phyloP scores from a whole-genome alignment of 2,113 vertebrate genomes.

The Noturus placidus region DNA sequence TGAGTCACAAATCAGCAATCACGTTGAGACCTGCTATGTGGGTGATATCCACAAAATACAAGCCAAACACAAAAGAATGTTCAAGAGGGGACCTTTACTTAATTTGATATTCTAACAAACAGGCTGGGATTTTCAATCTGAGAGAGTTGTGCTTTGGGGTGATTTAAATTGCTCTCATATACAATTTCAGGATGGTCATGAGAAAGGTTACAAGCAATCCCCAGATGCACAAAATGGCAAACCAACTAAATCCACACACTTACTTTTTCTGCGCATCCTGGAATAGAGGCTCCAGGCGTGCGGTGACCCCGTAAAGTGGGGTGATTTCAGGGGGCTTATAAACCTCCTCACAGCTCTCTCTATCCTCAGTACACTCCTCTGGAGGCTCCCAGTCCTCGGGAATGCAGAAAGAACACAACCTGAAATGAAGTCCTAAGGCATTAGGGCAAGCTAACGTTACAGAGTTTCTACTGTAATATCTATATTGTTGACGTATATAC shows the following conservation, averaged over 20 bases:
- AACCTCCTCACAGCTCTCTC: conserved; percentile 66
- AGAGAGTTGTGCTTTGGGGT: not conserved
- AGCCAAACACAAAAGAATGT: not conserved
- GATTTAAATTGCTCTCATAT: not conserved
- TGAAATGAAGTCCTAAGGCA: conserved; percentile 57
- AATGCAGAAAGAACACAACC: conserved; percentile 80
- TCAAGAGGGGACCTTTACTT: not conserved
- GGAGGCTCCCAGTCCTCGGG: conserved; percentile 70
- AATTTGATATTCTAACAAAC: not conserved
- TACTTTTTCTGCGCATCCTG: conserved; percentile 85
- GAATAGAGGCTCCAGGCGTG: conserved; percentile 85
- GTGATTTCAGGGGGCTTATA: conserved; percentile 90
- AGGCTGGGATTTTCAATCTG: not conserved
- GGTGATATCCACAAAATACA: not conserved
- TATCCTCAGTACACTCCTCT: conserved; percentile 60
- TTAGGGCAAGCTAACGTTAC: conserved; percentile 2
- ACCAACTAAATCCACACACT: conserved; percentile 47
- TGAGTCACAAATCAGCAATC: not conserved
- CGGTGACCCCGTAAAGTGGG: conserved; percentile 80
- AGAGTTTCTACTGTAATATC: not conserved
- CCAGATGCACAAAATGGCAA: not conserved
- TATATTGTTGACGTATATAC: too few species aligned
- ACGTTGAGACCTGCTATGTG: not conserved
- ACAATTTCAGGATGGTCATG: not conserved
- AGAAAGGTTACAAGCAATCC: conserved; percentile 1